Percentiles rank a stretch among this genome's conserved stretches.
Evolutionary conservation across 2,113 vertebrate genomes (phyloP).

Genomic region (Anarhynchus alexandrinus): DNA sequence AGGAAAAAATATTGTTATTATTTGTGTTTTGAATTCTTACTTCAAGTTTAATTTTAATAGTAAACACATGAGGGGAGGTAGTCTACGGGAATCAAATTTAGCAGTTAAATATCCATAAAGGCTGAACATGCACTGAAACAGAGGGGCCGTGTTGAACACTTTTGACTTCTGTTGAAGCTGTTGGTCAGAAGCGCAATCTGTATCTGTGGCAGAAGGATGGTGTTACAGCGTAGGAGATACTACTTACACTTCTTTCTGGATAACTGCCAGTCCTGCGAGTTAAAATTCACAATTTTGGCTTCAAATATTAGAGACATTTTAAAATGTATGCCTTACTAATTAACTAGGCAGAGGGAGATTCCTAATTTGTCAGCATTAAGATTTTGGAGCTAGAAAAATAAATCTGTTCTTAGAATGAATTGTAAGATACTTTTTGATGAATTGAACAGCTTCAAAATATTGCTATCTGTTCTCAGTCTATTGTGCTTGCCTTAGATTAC

Average conservation of each 20-base stretch:
- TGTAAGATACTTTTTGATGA: neutral
- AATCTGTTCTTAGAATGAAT: neutral
- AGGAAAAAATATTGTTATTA: neutral
- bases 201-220: neutral
- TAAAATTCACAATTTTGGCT: neutral
- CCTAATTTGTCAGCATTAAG: neutral
- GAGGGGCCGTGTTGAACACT: fast-evolving
- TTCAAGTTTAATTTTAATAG: neutral
- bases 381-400: neutral
- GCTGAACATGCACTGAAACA: neutral
- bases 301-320: neutral
- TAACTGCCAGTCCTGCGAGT: neutral
- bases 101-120: neutral
- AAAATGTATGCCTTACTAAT: neutral
- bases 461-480: neutral
- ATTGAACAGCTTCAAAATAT: neutral
- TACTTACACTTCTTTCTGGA: neutral
- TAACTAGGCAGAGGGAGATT: neutral
- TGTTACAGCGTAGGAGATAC: neutral
- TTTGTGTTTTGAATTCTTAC: neutral
- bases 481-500: neutral
- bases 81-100: neutral
- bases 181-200: neutral
- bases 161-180: neutral
- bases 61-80: neutral